Base-by-base conservation (phyloP, 2,113 vertebrate species). In the Platycercus adscitus region DNA sequence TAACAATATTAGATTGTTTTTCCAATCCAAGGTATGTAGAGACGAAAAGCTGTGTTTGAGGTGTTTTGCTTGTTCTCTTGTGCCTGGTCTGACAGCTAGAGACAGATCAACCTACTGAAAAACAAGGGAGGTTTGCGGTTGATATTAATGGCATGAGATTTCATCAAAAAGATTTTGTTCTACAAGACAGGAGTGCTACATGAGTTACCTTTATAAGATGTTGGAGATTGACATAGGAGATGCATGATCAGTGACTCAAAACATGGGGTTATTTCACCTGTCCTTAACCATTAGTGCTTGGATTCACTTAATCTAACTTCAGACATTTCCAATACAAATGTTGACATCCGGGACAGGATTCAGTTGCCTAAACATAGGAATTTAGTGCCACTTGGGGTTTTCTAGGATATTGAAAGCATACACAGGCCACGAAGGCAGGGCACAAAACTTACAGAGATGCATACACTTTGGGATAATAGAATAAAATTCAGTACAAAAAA, bases 201-300 rank as follows among this genome's bases (percentile, higher is more conserved):
- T 69, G 31, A 11, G 33, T 61, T 86, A 73, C 58, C 92, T 89
- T 82, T 88, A n/a, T 76, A 69, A 91, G 50, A 85, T 24, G 47
- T 44, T 88, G 61, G 61, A 92, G 77, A 91, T 0, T 92, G 89
- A 91, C 3, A 1, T 50, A 76, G 50, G 72, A 79, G 52, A 69
- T 81, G 41, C 49, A 82, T 23, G 70, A 92, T 39, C 91, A 83
- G 66, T 91, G 88, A 92, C 64, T 91, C 73, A 89, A 93, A 92
- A 88, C 88, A 28, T 43, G 82, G 37, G n/a, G 41, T 88, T 93
- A 70, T 95, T 94, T 90, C 49, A 92, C 68, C n/a, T 81, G 76
- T 93, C 71, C 80, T 86, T 82, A 92, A 81, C 55, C 82, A 70
- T 92, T 90, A 88, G 90, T 53, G 7, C 31, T 50, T 88, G 31